Evolutionary conservation across 2,888 invertebrate genomes (phyloP), one percentile per base, ranked within the genome.

Genomic region (Campoletis raptor): DNA sequence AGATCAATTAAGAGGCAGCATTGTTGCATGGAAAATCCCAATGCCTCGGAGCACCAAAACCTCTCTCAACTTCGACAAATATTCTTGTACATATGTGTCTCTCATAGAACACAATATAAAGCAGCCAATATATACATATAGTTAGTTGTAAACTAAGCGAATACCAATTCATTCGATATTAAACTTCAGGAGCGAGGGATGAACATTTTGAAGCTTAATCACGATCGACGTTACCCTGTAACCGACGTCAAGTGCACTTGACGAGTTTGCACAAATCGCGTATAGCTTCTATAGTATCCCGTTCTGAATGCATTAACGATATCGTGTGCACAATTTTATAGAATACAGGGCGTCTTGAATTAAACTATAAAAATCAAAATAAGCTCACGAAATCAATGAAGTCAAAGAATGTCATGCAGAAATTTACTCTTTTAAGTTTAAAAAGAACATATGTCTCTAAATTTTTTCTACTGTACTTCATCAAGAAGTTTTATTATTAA

Each of bases 211-310:
- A 81, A 45, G 67, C 78, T 73, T 52, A 78, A 78, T 85, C 66
- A 72, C 52, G 61, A 77, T 81, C 48, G 73, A 81, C 45, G 36
- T 36, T 18, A 48, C 48, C 37, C 74, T 79, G 85, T 54, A 69
- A 40, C 42, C 61, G 82, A 82, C 82, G 42, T 79, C 64, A 52
- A 69, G 85, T 82, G 74, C 64, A 69, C 85, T 85, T 69, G 61
- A 67, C 74, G 74, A 69, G 69, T 78, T 73, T 48, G 78, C 83
- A 73, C 54, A 52, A n/a, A 36, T 72, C 81, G 12, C 30, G 37
- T n/a, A 30, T 30, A 30, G 12, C 66, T 73, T 15, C n/a, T 24
- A 64, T 24, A 64, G 24, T 57, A 78, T 81, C 78, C 73, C 52
- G 61, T 74, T 36, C 42, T n/a, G 42, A 74, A 61, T 42, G 40